Evolutionary conservation across 53 echinoderm and acorn worm species (phyloP).

Genomic region (Echinarachnius parma): DNA sequence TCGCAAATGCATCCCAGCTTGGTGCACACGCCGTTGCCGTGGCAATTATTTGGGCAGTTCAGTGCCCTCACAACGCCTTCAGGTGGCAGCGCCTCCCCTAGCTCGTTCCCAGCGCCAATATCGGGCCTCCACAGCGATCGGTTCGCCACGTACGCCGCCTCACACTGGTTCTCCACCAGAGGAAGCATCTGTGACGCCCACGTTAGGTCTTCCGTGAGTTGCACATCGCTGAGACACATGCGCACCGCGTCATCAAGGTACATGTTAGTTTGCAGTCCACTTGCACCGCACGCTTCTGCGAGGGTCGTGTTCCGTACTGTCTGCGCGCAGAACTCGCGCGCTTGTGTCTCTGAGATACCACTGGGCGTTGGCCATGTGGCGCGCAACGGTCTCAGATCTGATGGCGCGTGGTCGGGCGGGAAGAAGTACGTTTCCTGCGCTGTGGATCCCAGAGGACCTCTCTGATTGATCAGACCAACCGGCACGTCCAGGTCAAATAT

Average conservation of each 20-base stretch:
- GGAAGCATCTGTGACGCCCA: constrained; percentile 81
- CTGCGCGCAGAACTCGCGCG: constrained; percentile 67
- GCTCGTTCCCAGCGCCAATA: constrained; percentile 16
- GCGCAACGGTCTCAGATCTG: constrained; percentile 59
- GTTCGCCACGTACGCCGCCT: constrained; percentile 66
- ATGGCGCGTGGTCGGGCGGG: constrained; percentile 64
- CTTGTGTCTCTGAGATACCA: constrained; percentile 76
- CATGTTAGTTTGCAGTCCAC: constrained; percentile 61
- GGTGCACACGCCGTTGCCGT: constrained; percentile 69
- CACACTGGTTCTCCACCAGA: constrained; percentile 86
- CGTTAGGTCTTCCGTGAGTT: constrained; percentile 81
- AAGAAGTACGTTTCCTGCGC: constrained; percentile 62
- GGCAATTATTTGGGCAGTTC: constrained; percentile 89
- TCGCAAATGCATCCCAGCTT: constrained; percentile 73
- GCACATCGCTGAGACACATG: constrained; percentile 84
- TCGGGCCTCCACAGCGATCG: constrained; percentile 58
- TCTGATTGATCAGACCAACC: neutral
- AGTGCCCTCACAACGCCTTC: constrained; percentile 51
- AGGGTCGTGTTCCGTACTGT: constrained; percentile 64
- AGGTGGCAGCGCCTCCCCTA: constrained; percentile 47
- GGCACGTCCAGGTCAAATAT: constrained; percentile 51
- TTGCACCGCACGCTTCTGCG: constrained; percentile 59
- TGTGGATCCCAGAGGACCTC: constrained; percentile 4
- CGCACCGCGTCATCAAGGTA: constrained; percentile 81
- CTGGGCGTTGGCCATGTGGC: constrained; percentile 82